phyloP scores from a whole-genome alignment of 2,888 invertebrate species.

The Lithophane ornitopus region DNA sequence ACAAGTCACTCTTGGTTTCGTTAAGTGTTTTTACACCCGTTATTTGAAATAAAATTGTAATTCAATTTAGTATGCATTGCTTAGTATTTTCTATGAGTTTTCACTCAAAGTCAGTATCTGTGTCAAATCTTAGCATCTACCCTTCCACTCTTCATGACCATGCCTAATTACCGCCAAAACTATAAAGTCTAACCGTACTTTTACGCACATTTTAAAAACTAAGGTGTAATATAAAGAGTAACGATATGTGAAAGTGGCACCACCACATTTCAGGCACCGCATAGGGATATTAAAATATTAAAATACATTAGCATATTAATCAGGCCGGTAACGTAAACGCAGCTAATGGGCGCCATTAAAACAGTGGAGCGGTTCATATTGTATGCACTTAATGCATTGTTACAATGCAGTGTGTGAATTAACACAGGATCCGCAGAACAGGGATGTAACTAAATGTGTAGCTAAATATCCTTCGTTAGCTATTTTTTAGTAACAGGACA shows the following conservation, averaged over 20 bases:
- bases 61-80: neutral
- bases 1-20: too few relatives aligned
- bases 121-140: neutral
- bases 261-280: constrained; percentile 60
- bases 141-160: constrained; percentile 2
- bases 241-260: constrained; percentile 67
- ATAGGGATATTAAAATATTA: constrained; percentile 79
- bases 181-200: constrained; percentile 56
- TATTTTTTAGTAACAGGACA: neutral
- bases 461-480: constrained; percentile 28
- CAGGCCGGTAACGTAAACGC: constrained; percentile 79
- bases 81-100: neutral
- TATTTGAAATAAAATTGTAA: neutral
- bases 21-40: too few relatives aligned
- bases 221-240: constrained; percentile 58
- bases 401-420: constrained; percentile 64
- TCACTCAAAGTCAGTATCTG: neutral
- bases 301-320: constrained; percentile 81
- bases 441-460: constrained; percentile 54
- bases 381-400: constrained; percentile 78
- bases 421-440: constrained; percentile 53
- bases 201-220: constrained; percentile 46
- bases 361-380: constrained; percentile 81
- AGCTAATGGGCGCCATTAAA: constrained; percentile 82
- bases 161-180: constrained; percentile 24